Conservation (phyloP, 2,113 vertebrate species). For the Crotophaga sulcirostris region DNA sequence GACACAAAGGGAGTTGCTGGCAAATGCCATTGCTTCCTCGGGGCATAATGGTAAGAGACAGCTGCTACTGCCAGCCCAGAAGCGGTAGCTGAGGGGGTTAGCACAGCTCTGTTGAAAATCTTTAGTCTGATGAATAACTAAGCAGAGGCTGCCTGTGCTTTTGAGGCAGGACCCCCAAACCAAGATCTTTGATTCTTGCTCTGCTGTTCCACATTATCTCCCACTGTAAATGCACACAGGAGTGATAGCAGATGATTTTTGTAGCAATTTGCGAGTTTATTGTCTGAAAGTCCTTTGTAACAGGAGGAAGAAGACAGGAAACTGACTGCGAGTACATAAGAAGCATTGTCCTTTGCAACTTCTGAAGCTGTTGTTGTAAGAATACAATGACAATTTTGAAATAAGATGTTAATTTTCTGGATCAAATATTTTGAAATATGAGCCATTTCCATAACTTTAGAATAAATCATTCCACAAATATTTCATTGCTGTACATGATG, state of each 20-base stretch:
- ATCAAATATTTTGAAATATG: not conserved
- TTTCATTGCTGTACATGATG: not conserved
- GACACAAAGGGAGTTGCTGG: slow-evolving; percentile 72
- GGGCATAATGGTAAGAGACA: slow-evolving; percentile 74
- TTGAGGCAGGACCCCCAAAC: not conserved
- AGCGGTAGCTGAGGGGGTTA: slow-evolving; percentile 43
- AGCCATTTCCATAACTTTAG: not conserved
- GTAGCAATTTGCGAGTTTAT: not conserved
- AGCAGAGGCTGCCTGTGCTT: not conserved
- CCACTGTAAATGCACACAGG: not conserved
- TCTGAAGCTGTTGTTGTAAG: not conserved
- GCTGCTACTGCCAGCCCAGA: slow-evolving; percentile 66
- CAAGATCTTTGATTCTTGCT: not conserved
- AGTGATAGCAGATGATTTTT: not conserved
- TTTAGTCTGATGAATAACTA: slow-evolving; percentile 45
- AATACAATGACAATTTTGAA: not conserved
- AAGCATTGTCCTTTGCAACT: not conserved
- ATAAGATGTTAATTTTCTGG: not conserved
- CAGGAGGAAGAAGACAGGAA: slow-evolving; percentile 5
- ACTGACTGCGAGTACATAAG: not conserved
- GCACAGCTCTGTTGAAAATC: slow-evolving; percentile 43
- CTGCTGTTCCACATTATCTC: not conserved
- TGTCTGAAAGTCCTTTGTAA: not conserved
- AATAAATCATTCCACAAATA: slow-evolving; percentile 14
- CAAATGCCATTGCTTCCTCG: slow-evolving; percentile 70